A percentile compares a stretch with the other conserved stretches of the same genome.
These are phyloP conservation scores for Atethmia centrago DNA, from an alignment of 2,888 invertebrate species.

Conservation along the genomic window DNA sequence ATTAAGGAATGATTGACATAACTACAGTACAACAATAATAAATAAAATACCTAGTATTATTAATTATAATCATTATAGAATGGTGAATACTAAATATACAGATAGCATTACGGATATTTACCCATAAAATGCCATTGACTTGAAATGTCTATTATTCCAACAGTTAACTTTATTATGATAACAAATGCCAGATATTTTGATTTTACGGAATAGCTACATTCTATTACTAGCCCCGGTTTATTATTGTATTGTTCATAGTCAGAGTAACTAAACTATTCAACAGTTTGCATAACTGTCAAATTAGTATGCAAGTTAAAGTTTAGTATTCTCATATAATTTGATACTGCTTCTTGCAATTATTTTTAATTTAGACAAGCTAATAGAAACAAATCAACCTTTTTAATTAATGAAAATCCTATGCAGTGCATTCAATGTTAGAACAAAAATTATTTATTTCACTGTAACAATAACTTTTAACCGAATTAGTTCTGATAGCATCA, in stretches of 20 bases:
- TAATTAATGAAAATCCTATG: neutral
- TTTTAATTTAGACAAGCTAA: neutral
- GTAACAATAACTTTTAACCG: neutral
- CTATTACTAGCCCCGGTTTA: neutral
- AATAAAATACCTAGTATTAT: neutral
- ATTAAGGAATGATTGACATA: slow-evolving; percentile 13
- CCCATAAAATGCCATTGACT: slow-evolving; percentile 27
- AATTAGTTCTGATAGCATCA: slow-evolving; percentile 17
- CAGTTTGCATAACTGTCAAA: neutral
- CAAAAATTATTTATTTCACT: neutral
- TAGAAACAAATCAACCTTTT: neutral
- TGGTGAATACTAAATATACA: slow-evolving; percentile 6
- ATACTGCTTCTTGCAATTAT: slow-evolving; percentile 10
- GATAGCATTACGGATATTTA: slow-evolving; percentile 37
- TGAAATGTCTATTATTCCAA: slow-evolving; percentile 13
- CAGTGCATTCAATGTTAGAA: neutral
- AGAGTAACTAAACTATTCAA: neutral
- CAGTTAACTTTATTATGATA: slow-evolving; percentile 40
- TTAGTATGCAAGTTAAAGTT: slow-evolving; percentile 4
- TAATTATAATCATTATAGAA: neutral
- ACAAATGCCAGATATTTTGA: slow-evolving; percentile 35
- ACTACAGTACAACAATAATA: neutral
- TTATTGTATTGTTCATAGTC: slow-evolving; percentile 1
- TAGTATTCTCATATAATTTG: neutral
- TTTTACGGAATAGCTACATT: slow-evolving; percentile 22